Conservation (phyloP, 2,888 invertebrate species). For the Drosophila seclusa region DNA sequence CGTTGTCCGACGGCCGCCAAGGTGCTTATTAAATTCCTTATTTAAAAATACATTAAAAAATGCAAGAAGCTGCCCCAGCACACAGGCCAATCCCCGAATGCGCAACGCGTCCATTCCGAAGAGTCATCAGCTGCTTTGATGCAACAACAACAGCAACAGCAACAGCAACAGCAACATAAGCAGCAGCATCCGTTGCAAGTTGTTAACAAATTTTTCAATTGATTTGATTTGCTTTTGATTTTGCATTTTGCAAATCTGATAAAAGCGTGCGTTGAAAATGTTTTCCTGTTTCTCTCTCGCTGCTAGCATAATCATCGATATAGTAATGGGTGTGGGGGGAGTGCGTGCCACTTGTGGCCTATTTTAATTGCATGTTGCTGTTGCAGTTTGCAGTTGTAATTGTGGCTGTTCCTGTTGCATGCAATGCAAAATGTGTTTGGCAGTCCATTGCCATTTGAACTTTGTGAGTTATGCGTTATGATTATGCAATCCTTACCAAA, state of each 20-base stretch:
- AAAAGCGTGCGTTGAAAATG: conserved; percentile 77
- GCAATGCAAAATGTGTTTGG: conserved; percentile 16
- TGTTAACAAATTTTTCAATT: conserved; percentile 58
- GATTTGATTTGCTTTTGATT: conserved; percentile 74
- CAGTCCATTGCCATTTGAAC: conserved; percentile 64
- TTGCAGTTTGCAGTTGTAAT: conserved; percentile 41
- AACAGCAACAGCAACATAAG: conserved; percentile 19
- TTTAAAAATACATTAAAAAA: conserved; percentile 82
- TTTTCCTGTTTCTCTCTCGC: conserved; percentile 60
- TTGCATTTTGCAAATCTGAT: conserved; percentile 65
- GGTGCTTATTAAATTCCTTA: conserved; percentile 81
- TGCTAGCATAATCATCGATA: conserved; percentile 55
- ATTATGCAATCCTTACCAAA: conserved; percentile 22
- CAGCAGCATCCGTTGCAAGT: conserved; percentile 65
- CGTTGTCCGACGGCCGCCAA: conserved; percentile 75
- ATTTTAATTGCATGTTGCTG: conserved; percentile 61
- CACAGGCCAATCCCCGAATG: conserved; percentile 59
- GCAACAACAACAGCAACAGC: conserved; percentile 49
- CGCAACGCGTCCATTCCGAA: conserved; percentile 14
- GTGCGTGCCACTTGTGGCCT: conserved; percentile 66
- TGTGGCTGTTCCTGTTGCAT: conserved; percentile 39
- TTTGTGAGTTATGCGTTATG: conserved; percentile 26
- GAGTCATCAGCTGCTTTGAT: conserved; percentile 46
- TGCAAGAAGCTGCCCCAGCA: conserved; percentile 75
- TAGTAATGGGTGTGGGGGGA: conserved; percentile 14